Evolutionary conservation across 2,113 vertebrate genomes (phyloP), one percentile per base, ranked within the genome.

Genomic region (Ifrita kowaldi): DNA sequence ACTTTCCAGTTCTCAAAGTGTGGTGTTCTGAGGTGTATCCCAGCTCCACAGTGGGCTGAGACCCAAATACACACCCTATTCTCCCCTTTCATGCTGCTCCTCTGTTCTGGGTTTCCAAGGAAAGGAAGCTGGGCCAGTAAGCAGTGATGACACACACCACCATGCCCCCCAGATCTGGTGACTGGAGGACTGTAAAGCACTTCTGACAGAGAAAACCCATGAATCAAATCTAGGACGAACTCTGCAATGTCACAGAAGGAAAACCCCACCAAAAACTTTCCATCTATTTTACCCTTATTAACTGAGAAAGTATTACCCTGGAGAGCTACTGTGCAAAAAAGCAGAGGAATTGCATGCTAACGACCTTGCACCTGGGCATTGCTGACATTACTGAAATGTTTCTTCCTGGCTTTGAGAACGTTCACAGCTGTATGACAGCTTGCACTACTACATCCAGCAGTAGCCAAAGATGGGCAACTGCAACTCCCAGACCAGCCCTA

Each of bases 261-360:
- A 41, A 2, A 0, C 0, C 1, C 18, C 16, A 75, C 4, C 83
- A 74, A 49, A 68, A 96, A 24, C 30, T 32, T 77, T 74, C 44
- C 32, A 76, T 78, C 52, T 88, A 59, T 80, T 96, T 95, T 71
- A 91, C 13, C n/a, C 23, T 85, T 35, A 73, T 76, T 94, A 96
- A 87, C 15, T 0, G 42, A 65, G 12, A 44, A 90, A 86, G 59
- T 88, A 87, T 84, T 87, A 83, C 64, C 44, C 53, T 37, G 42
- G 78, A 92, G 79, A 87, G 69, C 67, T 89, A 28, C 4, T 93
- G 65, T 86, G 75, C 50, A 95, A 91, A 97, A 94, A 49, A 59
- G 21, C 37, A 63, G 28, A 73, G 60, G 56, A 89, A 91, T 77
- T 77, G 35, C 56, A 77, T 11, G 46, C 70, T 91, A 96, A 93